Base-by-base conservation (phyloP, 2,888 invertebrate genomes). In the Harpagoxenus sublaevis region DNA sequence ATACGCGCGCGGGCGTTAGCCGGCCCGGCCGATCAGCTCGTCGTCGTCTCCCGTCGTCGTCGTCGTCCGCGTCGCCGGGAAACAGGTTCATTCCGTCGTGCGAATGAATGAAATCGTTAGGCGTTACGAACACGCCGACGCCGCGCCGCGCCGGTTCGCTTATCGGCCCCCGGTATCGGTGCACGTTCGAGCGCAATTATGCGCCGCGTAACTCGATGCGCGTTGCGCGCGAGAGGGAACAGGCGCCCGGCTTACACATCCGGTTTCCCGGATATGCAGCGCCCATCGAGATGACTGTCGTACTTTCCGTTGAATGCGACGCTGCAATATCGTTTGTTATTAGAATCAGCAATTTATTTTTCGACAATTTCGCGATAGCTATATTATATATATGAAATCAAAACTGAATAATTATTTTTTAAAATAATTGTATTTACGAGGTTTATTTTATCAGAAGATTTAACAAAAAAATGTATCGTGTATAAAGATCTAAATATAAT, bases 61-160 rank as follows among this genome's bases (percentile, higher is more conserved):
- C 77, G 42, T 66, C 66, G 65, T 70, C 88, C 75, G 82, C 79
- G 86, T 84, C 84, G 85, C 83, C 75, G 86, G 51, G 66, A 90
- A n/a, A 88, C 90, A 90, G 89, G 90, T 90, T 90, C 90, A 90
- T 89, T 90, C 83, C 87, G 48, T 84, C 57, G 63, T 68, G 70
- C 85, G 86, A 84, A 90, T 90, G 88, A 90, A 90, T 89, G 89
- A 88, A 89, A 89, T 90, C 90, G 90, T 89, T 87, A 83, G 74
- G 86, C 78, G 60, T 90, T 90, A 83, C 86, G 82, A 86, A 23
- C 84, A 85, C 42, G 53, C 73, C 75, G 73, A 73, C 78, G 66
- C 42, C 12, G 42, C 42, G 42, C 35, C 35, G 65, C 66, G 66
- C 70, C 23, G 66, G 84, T 75, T 53, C 75, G 53, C 79, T 85